Conservation (phyloP, 2,888 invertebrate species). For the Halocaridina rubra region DNA sequence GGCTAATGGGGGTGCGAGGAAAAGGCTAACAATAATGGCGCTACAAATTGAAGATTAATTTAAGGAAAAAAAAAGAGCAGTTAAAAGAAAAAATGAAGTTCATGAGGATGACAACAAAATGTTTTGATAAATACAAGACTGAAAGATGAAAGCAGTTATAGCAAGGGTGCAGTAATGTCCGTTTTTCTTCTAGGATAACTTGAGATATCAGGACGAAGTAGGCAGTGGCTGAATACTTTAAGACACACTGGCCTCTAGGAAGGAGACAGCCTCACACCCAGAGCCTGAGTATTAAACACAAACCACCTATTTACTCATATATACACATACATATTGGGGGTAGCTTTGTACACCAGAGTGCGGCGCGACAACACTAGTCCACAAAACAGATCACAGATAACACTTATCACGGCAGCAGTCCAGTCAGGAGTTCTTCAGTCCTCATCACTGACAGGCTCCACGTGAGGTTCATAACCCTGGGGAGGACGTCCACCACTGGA, state of each 20-base stretch:
- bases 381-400: constrained; percentile 64
- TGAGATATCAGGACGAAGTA: background rate
- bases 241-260: constrained; percentile 21
- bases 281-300: constrained; percentile 63
- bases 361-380: constrained; percentile 60
- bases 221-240: constrained; percentile 7
- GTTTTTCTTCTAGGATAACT: constrained; percentile 3
- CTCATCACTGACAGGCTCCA: constrained; percentile 63
- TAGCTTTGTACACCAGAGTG: constrained; percentile 61
- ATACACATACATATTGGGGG: constrained; percentile 50
- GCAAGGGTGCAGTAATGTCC: constrained; percentile 1
- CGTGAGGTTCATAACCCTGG: constrained; percentile 62
- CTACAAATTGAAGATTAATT: background rate
- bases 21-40: background rate
- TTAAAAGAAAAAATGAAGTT: no score
- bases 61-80: background rate
- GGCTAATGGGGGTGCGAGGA: constrained; percentile 35
- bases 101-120: constrained; percentile 25
- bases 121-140: constrained; percentile 38
- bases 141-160: background rate
- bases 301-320: constrained; percentile 59
- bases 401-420: constrained; percentile 62
- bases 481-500: constrained; percentile 31
- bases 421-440: constrained; percentile 50
- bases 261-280: constrained; percentile 43